Evolutionary conservation across 2,888 invertebrate genomes (phyloP).

Genomic region (Pyrocoelia pectoralis): DNA sequence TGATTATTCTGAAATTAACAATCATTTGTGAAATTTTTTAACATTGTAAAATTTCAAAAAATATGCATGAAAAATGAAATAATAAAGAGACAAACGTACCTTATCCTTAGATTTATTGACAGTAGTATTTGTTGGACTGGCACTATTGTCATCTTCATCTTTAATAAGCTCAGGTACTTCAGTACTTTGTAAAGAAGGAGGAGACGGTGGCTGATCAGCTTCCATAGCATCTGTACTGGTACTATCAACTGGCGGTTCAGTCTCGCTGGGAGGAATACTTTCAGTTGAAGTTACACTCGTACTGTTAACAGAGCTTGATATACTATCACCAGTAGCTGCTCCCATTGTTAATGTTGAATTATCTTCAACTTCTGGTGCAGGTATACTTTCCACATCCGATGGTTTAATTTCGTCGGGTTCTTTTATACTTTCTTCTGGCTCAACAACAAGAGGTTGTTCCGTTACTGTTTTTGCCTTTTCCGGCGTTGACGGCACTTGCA

Average conservation of each 20-base stretch:
- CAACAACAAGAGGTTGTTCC: conserved; percentile 29
- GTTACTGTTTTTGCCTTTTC: conserved; percentile 37
- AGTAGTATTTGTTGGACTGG: conserved; percentile 42
- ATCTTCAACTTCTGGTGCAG: conserved; percentile 17
- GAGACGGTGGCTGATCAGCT: conserved; percentile 13
- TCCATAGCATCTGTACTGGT: conserved; percentile 4
- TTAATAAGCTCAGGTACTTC: conserved; percentile 47
- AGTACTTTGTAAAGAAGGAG: conserved; percentile 47
- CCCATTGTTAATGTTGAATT: conserved; percentile 7
- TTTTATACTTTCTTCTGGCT: background rate
- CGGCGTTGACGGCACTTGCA: conserved; percentile 35
- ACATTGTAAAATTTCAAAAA: too few species aligned
- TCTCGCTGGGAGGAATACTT: background rate
- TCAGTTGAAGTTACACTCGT: background rate
- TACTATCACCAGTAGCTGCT: conserved; percentile 19
- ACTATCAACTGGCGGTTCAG: conserved; percentile 2
- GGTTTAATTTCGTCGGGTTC: conserved; percentile 25
- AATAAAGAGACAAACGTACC: too few species aligned
- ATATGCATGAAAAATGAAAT: background rate
- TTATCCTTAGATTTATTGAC: conserved; percentile 48
- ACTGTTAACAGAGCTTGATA: background rate
- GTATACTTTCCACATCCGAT: conserved; percentile 13
- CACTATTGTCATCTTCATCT: conserved; percentile 8
- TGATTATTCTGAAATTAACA: conserved; percentile 23
- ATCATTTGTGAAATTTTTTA: too few species aligned